Percentiles rank a stretch among this genome's conserved stretches.
Conservation (phyloP, 1,140 invertebrate genomes). For the Schlechtendalia chinensis region DNA sequence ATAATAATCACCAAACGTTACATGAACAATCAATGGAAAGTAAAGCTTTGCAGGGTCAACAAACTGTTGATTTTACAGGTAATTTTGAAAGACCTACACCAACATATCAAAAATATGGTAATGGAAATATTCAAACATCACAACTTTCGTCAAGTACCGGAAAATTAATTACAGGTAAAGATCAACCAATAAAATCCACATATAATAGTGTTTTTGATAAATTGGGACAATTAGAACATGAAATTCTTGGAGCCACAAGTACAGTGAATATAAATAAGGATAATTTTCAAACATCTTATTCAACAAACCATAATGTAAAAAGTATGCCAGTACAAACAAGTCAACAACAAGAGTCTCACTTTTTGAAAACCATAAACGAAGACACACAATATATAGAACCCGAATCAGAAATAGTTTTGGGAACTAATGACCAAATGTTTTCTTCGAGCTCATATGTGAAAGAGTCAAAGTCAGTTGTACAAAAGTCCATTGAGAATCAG, state of each 20-base stretch:
- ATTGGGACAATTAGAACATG: constrained; percentile 30
- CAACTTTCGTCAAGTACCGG: not conserved
- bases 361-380: constrained; percentile 18
- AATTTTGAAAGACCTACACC: not conserved
- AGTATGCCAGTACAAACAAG: constrained; percentile 19
- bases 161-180: not conserved
- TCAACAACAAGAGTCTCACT: constrained; percentile 8
- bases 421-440: not conserved
- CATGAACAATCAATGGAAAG: not conserved
- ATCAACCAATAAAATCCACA: not conserved
- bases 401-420: constrained; percentile 1
- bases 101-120: not conserved
- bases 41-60: not conserved
- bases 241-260: constrained; percentile 4
- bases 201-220: constrained; percentile 24
- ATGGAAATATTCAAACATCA: not conserved
- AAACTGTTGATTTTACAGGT: constrained; percentile 24
- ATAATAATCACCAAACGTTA: not conserved
- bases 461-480: not conserved
- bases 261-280: constrained; percentile 1
- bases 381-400: constrained; percentile 31
- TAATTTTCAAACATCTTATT: constrained; percentile 24
- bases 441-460: not conserved
- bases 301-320: constrained; percentile 24
- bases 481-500: not conserved